Evolutionary conservation across 2,113 vertebrate genomes (phyloP).

Genomic region (Aegotheles bennettii): DNA sequence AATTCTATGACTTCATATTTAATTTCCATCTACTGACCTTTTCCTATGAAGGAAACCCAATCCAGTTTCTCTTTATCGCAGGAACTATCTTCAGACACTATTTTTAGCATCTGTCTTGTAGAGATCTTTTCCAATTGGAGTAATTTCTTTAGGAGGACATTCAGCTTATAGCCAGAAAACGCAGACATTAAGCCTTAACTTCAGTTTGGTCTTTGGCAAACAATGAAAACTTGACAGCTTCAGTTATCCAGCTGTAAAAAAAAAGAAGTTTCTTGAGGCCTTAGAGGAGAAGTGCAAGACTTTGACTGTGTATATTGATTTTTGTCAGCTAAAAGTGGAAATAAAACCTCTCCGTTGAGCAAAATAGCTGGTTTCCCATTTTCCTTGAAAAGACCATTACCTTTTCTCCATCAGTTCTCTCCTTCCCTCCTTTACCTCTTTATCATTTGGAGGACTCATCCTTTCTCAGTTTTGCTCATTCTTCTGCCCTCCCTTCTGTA

Average conservation of each 20-base stretch:
- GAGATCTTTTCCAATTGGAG: background rate
- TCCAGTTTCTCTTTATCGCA: background rate
- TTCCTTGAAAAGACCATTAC: background rate
- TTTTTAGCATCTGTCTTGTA: background rate
- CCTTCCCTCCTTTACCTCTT: background rate
- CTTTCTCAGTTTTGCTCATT: background rate
- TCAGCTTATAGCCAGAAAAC: background rate
- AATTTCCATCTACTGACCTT: background rate
- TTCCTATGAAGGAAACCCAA: background rate
- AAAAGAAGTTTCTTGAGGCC: background rate
- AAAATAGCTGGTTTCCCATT: background rate
- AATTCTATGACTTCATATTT: background rate
- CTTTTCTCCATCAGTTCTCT: background rate
- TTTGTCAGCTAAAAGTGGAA: background rate
- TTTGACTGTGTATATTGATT: background rate
- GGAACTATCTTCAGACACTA: background rate
- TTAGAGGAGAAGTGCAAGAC: background rate
- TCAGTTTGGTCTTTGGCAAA: background rate
- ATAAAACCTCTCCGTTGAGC: background rate
- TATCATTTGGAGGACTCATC: background rate
- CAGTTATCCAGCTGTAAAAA: background rate
- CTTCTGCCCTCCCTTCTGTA: background rate
- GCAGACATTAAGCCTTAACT: background rate
- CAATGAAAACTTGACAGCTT: background rate
- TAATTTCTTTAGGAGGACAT: background rate